phyloP scores from a whole-genome alignment of 2,888 invertebrate genomes.

The Andricus quercusramuli region DNA sequence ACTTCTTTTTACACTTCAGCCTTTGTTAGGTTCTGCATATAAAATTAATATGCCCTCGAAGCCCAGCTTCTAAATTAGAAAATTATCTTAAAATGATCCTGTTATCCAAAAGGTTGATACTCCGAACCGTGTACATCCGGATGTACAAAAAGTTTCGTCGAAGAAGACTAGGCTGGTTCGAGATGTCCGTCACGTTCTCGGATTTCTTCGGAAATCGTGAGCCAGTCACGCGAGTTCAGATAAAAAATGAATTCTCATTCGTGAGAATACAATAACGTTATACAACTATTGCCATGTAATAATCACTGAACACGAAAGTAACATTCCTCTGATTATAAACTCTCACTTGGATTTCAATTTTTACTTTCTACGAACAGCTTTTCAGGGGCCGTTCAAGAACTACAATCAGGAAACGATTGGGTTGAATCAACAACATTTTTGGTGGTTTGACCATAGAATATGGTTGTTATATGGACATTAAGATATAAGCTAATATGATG shows the following conservation, averaged over 20 bases:
- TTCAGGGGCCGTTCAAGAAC: not conserved
- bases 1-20: not conserved
- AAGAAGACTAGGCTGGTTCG: conserved; percentile 31
- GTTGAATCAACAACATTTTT: no score
- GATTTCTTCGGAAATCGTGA: conserved; percentile 38
- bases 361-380: conserved; percentile 5
- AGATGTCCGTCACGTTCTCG: conserved; percentile 36
- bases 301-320: conserved; percentile 5
- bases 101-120: conserved; percentile 29
- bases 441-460: no score
- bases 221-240: conserved; percentile 30
- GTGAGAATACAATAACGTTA: conserved; percentile 33
- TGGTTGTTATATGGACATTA: no score
- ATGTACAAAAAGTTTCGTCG: conserved; percentile 27
- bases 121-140: conserved; percentile 24
- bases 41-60: not conserved
- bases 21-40: not conserved
- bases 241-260: conserved; percentile 25
- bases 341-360: conserved; percentile 8
- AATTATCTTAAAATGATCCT: conserved; percentile 7
- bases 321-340: conserved; percentile 14
- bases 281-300: conserved; percentile 35
- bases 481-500: no score
- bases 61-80: not conserved
- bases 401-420: no score